Percentiles rank a stretch among this genome's conserved stretches.
These are phyloP conservation scores for Tenthredo amoena DNA, from an alignment of 2,888 invertebrate species.

Conservation along the genomic window DNA sequence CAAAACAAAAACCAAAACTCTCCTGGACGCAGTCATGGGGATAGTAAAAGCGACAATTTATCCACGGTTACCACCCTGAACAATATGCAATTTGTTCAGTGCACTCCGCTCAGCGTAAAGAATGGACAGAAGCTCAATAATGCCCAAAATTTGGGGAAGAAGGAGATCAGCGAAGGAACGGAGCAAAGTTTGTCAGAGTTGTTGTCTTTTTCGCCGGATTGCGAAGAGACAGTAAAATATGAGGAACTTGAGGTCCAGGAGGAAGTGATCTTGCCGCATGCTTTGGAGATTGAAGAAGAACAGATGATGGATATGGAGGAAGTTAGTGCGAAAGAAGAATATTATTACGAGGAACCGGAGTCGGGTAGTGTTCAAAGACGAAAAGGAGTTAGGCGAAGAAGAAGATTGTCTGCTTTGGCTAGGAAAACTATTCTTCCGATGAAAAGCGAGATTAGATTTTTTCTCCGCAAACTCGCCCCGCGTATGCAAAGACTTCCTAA, in stretches of 20 bases:
- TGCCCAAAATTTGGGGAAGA: background rate
- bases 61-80: conserved; percentile 16
- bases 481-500: conserved; percentile 72
- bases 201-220: conserved; percentile 61
- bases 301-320: conserved; percentile 51
- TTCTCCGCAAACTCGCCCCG: conserved; percentile 72
- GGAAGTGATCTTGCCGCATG: conserved; percentile 60
- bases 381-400: conserved; percentile 52
- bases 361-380: conserved; percentile 34
- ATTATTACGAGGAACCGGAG: conserved; percentile 61
- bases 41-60: background rate
- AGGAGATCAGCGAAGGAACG: conserved; percentile 9
- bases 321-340: conserved; percentile 58
- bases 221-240: conserved; percentile 53
- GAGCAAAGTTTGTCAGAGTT: conserved; percentile 58
- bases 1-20: conserved; percentile 61
- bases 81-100: conserved; percentile 44
- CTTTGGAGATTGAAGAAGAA: conserved; percentile 56
- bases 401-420: conserved; percentile 64
- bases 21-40: background rate
- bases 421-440: conserved; percentile 73
- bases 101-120: conserved; percentile 14
- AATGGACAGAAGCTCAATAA: conserved; percentile 19
- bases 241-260: conserved; percentile 61
- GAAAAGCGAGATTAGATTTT: conserved; percentile 69